Evolutionary conservation across 2,797 vertebrate species (phyloP).

Genomic region (Platyrinchus mystaceus): DNA sequence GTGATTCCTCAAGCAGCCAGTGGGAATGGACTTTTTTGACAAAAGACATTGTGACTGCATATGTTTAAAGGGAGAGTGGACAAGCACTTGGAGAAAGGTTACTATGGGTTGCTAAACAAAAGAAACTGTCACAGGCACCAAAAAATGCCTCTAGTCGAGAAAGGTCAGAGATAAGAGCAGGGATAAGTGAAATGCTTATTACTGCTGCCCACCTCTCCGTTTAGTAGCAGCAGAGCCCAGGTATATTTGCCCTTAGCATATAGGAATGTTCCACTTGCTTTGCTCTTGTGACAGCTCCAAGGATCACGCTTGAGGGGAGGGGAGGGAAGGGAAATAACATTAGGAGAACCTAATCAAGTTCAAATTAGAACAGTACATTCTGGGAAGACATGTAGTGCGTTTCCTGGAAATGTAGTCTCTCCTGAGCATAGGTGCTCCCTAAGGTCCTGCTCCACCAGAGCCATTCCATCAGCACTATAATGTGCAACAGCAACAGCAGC

Average conservation of each 20-base stretch:
- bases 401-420: background rate
- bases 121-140: background rate
- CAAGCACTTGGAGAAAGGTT: background rate
- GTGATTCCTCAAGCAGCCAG: background rate
- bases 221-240: background rate
- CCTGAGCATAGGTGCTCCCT: background rate
- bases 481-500: background rate
- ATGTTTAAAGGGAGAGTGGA: background rate
- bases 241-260: background rate
- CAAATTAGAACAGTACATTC: background rate
- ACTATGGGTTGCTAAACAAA: background rate
- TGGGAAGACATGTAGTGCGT: background rate
- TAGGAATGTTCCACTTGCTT: background rate
- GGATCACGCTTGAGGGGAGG: fast-evolving
- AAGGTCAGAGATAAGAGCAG: background rate
- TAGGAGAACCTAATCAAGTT: background rate
- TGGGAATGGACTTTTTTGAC: background rate
- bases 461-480: background rate
- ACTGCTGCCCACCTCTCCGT: background rate
- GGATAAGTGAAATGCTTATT: background rate
- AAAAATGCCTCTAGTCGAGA: background rate
- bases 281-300: background rate
- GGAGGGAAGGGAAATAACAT: background rate
- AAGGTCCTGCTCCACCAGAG: background rate
- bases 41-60: background rate